Conservation (phyloP, 2,113 vertebrate species). For the Toxotes jaculatrix region DNA sequence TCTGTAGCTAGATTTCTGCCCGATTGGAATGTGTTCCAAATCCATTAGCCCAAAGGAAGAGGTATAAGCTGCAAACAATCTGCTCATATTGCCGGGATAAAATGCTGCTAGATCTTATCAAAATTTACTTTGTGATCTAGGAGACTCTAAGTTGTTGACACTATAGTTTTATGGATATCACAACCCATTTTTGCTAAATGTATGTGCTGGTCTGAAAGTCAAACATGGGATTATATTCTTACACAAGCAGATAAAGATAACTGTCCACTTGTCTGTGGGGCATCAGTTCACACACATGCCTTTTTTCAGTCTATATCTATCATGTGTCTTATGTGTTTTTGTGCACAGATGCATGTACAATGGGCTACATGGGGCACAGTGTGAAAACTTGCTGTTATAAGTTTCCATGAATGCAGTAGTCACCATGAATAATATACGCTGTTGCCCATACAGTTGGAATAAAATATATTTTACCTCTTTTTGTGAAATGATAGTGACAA, state of each 20-base stretch:
- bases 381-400: conserved; percentile 4
- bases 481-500: no score
- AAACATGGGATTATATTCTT: conserved; percentile 27
- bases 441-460: no score
- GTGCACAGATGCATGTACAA: conserved; percentile 9
- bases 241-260: conserved; percentile 8
- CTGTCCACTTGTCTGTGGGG: background rate
- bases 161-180: conserved; percentile 33
- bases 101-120: conserved; percentile 59
- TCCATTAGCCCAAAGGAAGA: conserved; percentile 78
- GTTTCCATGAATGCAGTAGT: conserved; percentile 35
- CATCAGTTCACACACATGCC: background rate
- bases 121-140: conserved; percentile 43
- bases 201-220: background rate
- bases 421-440: conserved; percentile 45
- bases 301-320: conserved; percentile 9
- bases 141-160: conserved; percentile 23
- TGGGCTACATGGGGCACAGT: conserved; percentile 65
- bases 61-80: conserved; percentile 74
- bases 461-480: no score
- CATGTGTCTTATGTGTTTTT: conserved; percentile 11
- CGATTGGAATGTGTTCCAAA: conserved; percentile 80
- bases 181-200: conserved; percentile 1
- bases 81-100: conserved; percentile 65
- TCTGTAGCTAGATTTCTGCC: conserved; percentile 79